phyloP scores from a whole-genome alignment of 2,888 invertebrate species.

The Trichogramma dendrolimi region DNA sequence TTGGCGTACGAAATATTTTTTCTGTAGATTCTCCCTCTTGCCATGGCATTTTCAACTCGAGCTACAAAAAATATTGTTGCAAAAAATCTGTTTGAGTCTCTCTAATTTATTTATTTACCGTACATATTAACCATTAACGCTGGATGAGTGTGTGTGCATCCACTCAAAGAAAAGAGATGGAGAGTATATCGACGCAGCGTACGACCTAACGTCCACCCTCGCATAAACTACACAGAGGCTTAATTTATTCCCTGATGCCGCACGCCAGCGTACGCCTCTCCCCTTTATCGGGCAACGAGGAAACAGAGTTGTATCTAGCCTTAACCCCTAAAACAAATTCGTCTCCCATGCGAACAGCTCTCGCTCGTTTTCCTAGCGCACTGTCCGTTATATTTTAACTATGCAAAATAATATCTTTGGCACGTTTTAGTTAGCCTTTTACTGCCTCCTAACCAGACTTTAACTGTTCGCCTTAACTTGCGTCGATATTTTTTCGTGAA shows the following conservation, averaged over 20 bases:
- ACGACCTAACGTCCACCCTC: slow-evolving; percentile 14
- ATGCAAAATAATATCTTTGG: slow-evolving; percentile 44
- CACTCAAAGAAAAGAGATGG: background rate
- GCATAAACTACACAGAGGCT: slow-evolving; percentile 18
- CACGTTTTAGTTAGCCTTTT: slow-evolving; percentile 18
- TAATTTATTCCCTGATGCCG: slow-evolving; percentile 21
- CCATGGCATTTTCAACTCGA: background rate
- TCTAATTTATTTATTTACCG: background rate
- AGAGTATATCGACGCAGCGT: slow-evolving; percentile 3
- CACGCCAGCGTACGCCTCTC: slow-evolving; percentile 6
- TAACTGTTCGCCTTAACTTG: too few relatives aligned
- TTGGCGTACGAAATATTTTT: background rate
- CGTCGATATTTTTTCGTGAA: too few relatives aligned
- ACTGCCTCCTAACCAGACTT: background rate
- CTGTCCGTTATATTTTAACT: too few relatives aligned
- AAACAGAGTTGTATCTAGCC: background rate
- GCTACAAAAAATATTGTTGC: background rate
- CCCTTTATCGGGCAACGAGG: slow-evolving; percentile 11
- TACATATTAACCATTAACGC: too few relatives aligned
- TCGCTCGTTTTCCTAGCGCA: slow-evolving; percentile 34
- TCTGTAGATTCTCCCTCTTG: background rate
- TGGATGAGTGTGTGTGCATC: background rate
- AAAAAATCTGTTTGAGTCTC: background rate
- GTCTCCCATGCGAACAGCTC: background rate
- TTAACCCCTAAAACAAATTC: slow-evolving; percentile 16